Base-by-base conservation (phyloP, 2,113 vertebrate species). In the Noturus placidus region DNA sequence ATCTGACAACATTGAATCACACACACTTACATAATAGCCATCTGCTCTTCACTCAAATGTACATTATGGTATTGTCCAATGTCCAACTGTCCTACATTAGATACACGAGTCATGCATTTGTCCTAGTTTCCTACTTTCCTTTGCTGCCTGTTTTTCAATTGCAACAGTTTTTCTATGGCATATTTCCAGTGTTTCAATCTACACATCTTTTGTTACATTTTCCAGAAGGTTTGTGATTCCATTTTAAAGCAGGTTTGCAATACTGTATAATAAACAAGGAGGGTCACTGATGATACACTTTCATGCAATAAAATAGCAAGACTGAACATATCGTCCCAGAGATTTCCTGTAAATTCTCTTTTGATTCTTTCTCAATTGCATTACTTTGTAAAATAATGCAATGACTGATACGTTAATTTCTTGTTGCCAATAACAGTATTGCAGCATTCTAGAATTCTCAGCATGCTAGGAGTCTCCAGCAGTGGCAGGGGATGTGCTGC, bases 1-100 rank as follows among this genome's bases (percentile, higher is more conserved):
- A 90, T 83, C 78, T 89, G 86, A 90, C 78, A 69, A 38, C 77
- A 25, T 1, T 87, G 89, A 91, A 85, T 90, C 86, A 91, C 46
- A 82, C 15, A 35, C 4, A 9, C 54, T 91, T 88, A 76, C 86
- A 89, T 88, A 91, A 91, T 74, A 54, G 63, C 84, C 89, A 87
- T 89, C 88, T 91, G 88, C 15, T 46, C 63, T 46, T 76, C 57
- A 63, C 46, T 67, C 38, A 13, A 61, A 42, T 46, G 42, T 65
- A 63, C 82, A 67, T 79, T 19, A 74, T 72, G 38, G 20, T 8
- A 84, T 74, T 80, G 61, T 74, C 80, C 5, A 0, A 54, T 13
- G 50, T 86, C 86, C 80, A 57, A 70, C 19, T 88, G 86, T 70
- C 84, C 86, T 70, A 89, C 83, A 88, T 90, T 78, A 63, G 27